Base-by-base conservation (phyloP, 2,113 vertebrate genomes). In the Oplegnathus fasciatus region DNA sequence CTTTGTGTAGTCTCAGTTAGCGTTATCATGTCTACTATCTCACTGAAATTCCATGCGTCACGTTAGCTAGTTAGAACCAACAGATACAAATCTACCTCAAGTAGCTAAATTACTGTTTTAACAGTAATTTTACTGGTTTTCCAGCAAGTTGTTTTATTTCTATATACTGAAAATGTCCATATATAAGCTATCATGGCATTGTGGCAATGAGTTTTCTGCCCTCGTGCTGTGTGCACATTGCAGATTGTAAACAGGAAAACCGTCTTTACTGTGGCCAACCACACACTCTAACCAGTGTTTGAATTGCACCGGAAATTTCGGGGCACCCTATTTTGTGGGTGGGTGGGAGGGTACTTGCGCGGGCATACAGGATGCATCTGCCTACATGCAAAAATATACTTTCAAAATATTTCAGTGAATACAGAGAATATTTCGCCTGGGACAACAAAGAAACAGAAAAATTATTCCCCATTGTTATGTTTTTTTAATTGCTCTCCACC, bases 191-290 rank as follows among this genome's bases (percentile, higher is more conserved):
- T 64, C 32, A 60, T 14, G 6, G 6, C 55, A 44, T 32, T 37
- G 15, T n/a, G 60, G 44, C 30, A 50, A 18, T 75, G 2, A 26
- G 46, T 46, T 26, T 46, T 18, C 13, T 44, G 13, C 20, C 17
- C 28, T 28, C 28, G 17, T 60, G 26, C 57, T 30, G 57, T n/a
- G n/a, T 5, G 13, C 17, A 17, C 54, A 57, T n/a, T 26, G 50
- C 32, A 10, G 6, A 64, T 26, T 28, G 80, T 72, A 72, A 88
- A 60, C 14, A 66, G 62, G 17, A 65, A 77, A 75, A 14, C 13
- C 71, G 60, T 86, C 65, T 68, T 42, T 17, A 57, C 54, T 5
- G 9, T 46, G 26, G 73, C 37, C 30, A 64, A 57, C 24, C 64
- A 71, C 69, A 69, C 48, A 83, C 68, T 52, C 10, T 9, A 30